These are phyloP conservation scores for Reticulitermes speratus DNA, from an alignment of 1,140 invertebrate genomes.

Conservation along the genomic window DNA sequence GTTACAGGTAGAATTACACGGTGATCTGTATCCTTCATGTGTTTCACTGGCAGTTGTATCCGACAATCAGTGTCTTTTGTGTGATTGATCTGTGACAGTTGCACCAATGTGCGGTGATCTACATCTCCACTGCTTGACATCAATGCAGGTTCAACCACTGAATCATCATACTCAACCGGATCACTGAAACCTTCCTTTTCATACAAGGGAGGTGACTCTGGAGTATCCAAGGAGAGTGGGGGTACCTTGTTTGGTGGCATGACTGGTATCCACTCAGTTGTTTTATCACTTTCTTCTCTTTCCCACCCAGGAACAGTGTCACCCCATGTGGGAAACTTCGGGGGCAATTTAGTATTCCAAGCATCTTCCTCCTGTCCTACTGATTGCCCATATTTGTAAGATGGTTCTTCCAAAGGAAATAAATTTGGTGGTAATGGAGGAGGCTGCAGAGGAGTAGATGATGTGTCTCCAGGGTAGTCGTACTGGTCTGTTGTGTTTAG, in stretches of 20 bases:
- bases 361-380: constrained; percentile 26
- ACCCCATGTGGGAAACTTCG: constrained; percentile 53
- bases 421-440: constrained; percentile 31
- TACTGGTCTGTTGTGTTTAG: constrained; percentile 16
- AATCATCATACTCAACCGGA: constrained; percentile 60
- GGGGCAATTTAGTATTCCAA: constrained; percentile 44
- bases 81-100: constrained; percentile 22
- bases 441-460: constrained; percentile 29
- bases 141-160: constrained; percentile 50
- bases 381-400: constrained; percentile 25
- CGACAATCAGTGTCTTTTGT: constrained; percentile 23
- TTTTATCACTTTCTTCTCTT: constrained; percentile 23
- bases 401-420: constrained; percentile 27
- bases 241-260: constrained; percentile 27
- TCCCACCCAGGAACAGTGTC: constrained; percentile 30
- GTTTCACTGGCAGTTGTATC: background rate
- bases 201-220: constrained; percentile 65
- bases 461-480: constrained; percentile 21
- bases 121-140: constrained; percentile 58
- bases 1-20: constrained; percentile 23
- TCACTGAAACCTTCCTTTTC: constrained; percentile 56
- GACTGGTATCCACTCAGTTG: constrained; percentile 32
- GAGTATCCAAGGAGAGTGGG: constrained; percentile 39
- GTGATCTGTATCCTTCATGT: constrained; percentile 36
- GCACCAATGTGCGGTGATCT: constrained; percentile 35